Conservation (phyloP, 1,140 invertebrate species). For the Euura saliciscinereae region DNA sequence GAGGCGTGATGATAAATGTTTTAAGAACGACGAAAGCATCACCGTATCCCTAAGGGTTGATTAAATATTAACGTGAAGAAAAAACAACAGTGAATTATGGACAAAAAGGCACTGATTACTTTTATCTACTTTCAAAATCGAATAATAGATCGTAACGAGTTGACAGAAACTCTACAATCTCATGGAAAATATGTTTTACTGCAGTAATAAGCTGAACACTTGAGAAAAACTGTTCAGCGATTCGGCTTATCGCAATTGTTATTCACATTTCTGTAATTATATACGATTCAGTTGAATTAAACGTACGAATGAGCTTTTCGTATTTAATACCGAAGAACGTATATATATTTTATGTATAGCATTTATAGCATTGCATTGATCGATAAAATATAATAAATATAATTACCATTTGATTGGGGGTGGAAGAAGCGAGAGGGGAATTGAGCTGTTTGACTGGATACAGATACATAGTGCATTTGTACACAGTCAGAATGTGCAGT, state of each 20-base stretch:
- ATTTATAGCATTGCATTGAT: slow-evolving; percentile 14
- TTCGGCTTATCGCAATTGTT: neutral
- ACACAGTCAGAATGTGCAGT: neutral
- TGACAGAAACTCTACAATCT: too few species aligned
- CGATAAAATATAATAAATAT: slow-evolving; percentile 39
- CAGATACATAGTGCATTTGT: neutral
- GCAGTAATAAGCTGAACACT: too few species aligned
- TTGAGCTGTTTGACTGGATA: neutral
- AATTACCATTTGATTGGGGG: slow-evolving; percentile 27
- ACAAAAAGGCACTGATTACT: too few species aligned
- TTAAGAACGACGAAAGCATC: too few species aligned
- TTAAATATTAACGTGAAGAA: too few species aligned
- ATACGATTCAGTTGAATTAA: neutral
- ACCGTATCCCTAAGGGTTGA: too few species aligned
- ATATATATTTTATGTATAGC: neutral
- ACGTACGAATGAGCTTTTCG: neutral
- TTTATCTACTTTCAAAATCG: too few species aligned
- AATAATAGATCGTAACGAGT: too few species aligned
- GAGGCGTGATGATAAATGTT: too few species aligned
- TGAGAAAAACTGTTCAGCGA: too few species aligned
- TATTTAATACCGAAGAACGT: neutral
- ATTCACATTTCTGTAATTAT: neutral
- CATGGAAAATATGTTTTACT: too few species aligned
- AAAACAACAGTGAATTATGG: too few species aligned
- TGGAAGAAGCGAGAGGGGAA: neutral